Evolutionary conservation across 2,113 vertebrate species (phyloP).

Genomic region (Mustela nigripes): DNA sequence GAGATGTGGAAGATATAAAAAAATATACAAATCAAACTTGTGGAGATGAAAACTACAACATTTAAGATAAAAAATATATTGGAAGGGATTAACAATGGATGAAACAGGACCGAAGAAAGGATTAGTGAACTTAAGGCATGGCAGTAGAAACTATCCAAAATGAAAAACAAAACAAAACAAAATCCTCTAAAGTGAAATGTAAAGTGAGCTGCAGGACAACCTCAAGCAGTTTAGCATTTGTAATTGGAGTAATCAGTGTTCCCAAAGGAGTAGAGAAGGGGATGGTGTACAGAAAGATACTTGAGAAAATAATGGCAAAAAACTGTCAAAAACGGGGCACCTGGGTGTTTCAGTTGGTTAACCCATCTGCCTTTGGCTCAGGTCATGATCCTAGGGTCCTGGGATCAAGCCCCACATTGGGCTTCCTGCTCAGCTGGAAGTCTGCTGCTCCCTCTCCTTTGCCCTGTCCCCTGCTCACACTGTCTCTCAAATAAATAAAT

Average conservation of each 20-base stretch:
- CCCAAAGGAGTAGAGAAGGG: neutral
- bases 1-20: neutral
- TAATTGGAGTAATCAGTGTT: neutral
- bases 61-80: slow-evolving; percentile 1
- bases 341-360: neutral
- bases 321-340: neutral
- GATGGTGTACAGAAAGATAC: neutral
- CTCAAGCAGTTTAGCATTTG: neutral
- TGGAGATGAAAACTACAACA: slow-evolving; percentile 3
- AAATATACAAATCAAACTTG: slow-evolving; percentile 34
- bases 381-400: neutral
- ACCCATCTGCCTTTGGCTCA: neutral
- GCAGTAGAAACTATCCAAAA: neutral
- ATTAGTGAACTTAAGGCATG: neutral
- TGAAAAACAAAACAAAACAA: neutral
- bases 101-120: neutral
- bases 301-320: slow-evolving; percentile 14
- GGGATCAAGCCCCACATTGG: neutral
- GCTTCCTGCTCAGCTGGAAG: neutral
- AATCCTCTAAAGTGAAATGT: neutral
- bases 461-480: neutral
- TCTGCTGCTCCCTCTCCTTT: neutral
- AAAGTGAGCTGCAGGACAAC: neutral
- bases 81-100: neutral
- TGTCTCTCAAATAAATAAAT: neutral